Percentiles rank a stretch among this genome's conserved stretches.
Evolutionary conservation across 1,140 invertebrate species (phyloP).

Genomic region (Zaprionus kolodkinae): DNA sequence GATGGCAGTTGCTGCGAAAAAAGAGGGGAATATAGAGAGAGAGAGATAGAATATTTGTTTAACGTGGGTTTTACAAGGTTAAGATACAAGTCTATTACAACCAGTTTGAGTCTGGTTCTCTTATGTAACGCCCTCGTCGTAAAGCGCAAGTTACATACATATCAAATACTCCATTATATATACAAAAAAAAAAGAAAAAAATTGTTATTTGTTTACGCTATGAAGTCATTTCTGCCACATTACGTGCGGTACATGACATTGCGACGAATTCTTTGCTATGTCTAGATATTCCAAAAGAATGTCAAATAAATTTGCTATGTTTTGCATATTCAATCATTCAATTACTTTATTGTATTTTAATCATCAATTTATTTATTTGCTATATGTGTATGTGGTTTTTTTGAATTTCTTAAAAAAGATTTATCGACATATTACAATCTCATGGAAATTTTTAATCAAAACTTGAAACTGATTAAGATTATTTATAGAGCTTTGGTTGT

Average conservation of each 20-base stretch:
- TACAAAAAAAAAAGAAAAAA: constrained; percentile 11
- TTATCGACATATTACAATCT: background rate
- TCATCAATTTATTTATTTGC: background rate
- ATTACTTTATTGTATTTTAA: too few relatives aligned
- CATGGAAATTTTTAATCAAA: background rate
- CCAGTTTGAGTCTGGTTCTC: constrained; percentile 52
- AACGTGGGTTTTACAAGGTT: background rate
- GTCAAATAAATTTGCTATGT: too few relatives aligned
- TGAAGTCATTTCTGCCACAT: constrained; percentile 52
- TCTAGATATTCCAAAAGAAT: background rate
- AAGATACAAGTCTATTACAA: constrained; percentile 37
- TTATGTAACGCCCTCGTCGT: constrained; percentile 61
- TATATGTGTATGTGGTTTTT: background rate
- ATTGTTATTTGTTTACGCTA: constrained; percentile 25
- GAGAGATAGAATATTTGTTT: background rate
- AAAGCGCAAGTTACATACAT: constrained; percentile 4
- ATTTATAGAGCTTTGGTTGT: background rate
- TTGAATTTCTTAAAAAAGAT: too few relatives aligned
- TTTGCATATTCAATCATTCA: too few relatives aligned
- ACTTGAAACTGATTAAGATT: constrained; percentile 3
- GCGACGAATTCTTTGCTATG: constrained; percentile 13
- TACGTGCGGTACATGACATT: constrained; percentile 55
- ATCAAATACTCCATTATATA: background rate
- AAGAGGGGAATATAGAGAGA: background rate
- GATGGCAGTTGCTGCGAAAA: constrained; percentile 65